Percentiles rank a stretch among this genome's conserved stretches.
phyloP scores from a whole-genome alignment of 1,140 invertebrate genomes.

The Zaprionus africanus region DNA sequence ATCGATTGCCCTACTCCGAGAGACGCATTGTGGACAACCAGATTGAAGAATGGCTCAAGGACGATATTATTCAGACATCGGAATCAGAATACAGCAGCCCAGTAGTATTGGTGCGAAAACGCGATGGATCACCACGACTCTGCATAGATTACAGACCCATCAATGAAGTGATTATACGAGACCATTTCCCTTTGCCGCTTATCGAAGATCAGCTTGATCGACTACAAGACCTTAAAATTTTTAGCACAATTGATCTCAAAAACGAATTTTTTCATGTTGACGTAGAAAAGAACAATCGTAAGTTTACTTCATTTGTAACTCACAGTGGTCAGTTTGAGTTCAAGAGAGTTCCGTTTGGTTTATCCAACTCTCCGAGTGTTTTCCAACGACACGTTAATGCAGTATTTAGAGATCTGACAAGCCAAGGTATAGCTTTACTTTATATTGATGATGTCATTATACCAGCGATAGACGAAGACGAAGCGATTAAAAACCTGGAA shows the following conservation, averaged over 20 bases:
- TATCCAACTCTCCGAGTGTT: no score
- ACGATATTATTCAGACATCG: no score
- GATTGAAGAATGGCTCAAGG: no score
- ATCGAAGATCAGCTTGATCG: constrained; percentile 14
- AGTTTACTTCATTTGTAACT: not conserved
- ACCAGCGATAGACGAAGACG: no score
- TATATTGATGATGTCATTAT: no score
- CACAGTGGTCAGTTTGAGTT: not conserved
- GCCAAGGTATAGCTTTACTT: no score
- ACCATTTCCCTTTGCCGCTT: constrained; percentile 5
- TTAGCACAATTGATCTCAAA: constrained; percentile 16
- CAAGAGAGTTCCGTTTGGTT: not conserved
- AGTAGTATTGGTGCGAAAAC: not conserved
- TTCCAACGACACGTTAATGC: not conserved
- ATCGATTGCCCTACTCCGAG: no score
- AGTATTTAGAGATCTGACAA: no score
- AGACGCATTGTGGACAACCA: no score
- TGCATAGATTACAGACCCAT: constrained; percentile 9
- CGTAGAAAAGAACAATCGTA: not conserved
- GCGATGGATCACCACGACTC: constrained; percentile 1
- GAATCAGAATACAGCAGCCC: no score
- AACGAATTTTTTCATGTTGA: constrained; percentile 3
- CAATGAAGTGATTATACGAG: constrained; percentile 5
- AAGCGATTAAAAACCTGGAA: no score
- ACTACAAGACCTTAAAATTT: not conserved